Conservation (phyloP, 2,888 invertebrate species). For the Lasioglossum vierecki region DNA sequence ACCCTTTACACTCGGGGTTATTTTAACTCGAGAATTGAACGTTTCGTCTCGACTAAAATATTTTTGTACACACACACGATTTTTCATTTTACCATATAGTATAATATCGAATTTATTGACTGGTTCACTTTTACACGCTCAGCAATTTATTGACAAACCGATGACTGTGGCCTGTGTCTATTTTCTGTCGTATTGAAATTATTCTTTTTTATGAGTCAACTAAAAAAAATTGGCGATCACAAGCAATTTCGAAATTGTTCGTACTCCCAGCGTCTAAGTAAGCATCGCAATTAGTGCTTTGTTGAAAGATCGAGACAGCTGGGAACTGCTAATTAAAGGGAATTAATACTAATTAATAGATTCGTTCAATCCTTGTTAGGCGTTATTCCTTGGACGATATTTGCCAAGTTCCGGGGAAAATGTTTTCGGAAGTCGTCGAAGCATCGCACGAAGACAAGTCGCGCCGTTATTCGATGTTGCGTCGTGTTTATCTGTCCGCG, state of each 20-base stretch:
- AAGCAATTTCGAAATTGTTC: too few species aligned
- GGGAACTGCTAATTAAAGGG: conserved; percentile 37
- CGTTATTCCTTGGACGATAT: neutral
- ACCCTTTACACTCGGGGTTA: neutral
- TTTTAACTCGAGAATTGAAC: neutral
- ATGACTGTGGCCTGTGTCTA: too few species aligned
- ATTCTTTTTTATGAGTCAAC: too few species aligned
- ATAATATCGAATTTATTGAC: too few species aligned
- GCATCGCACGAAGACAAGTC: neutral
- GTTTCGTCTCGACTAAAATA: neutral
- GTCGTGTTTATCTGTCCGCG: conserved; percentile 50
- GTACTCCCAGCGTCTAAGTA: too few species aligned
- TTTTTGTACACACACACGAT: neutral
- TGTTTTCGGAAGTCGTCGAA: conserved; percentile 43
- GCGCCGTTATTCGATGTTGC: neutral
- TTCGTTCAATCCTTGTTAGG: neutral
- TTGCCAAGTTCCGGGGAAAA: neutral
- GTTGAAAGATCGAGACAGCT: conserved; percentile 35
- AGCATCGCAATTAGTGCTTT: conserved; percentile 36
- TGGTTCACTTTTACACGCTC: too few species aligned
- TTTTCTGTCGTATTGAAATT: too few species aligned
- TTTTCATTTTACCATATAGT: too few species aligned
- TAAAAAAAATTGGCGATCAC: too few species aligned
- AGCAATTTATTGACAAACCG: too few species aligned
- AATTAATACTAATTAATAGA: conserved; percentile 48